Evolutionary conservation across 1,140 invertebrate species (phyloP).

Genomic region (Drosophila lacteicornis): DNA sequence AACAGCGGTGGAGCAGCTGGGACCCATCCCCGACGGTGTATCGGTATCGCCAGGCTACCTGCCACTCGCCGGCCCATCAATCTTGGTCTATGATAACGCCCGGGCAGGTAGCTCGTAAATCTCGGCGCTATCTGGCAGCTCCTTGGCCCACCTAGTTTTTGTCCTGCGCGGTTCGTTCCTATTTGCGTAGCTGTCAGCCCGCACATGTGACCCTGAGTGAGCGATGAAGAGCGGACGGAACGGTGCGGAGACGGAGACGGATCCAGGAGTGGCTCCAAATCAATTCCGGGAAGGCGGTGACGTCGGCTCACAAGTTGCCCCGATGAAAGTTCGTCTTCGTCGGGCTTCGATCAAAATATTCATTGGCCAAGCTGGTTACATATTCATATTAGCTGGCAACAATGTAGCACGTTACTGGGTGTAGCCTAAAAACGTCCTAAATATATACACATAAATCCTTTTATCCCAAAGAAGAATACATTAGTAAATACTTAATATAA

Average conservation of each 20-base stretch:
- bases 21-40: not conserved
- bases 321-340: conserved; percentile 35
- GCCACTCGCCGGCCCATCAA: conserved; percentile 65
- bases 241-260: not conserved
- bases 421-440: not conserved
- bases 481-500: no score
- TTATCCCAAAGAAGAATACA: no score
- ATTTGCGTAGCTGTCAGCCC: conserved; percentile 77
- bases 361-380: conserved; percentile 35
- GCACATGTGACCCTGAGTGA: conserved; percentile 66
- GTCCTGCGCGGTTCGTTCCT: conserved; percentile 53
- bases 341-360: conserved; percentile 47
- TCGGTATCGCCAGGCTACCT: conserved; percentile 39
- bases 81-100: conserved; percentile 76
- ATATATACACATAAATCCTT: no score
- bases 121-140: conserved; percentile 65
- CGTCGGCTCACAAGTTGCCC: conserved; percentile 9
- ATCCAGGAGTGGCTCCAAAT: conserved; percentile 26
- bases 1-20: conserved; percentile 53
- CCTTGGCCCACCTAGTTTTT: conserved; percentile 29
- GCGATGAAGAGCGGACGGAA: conserved; percentile 8
- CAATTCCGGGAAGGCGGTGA: conserved; percentile 26
- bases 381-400: conserved; percentile 42
- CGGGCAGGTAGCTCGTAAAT: conserved; percentile 78
- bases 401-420: not conserved